A percentile compares a stretch with the other conserved stretches of the same genome.
Conservation (phyloP, 2,888 invertebrate genomes). For the Ethmia dodecea region DNA sequence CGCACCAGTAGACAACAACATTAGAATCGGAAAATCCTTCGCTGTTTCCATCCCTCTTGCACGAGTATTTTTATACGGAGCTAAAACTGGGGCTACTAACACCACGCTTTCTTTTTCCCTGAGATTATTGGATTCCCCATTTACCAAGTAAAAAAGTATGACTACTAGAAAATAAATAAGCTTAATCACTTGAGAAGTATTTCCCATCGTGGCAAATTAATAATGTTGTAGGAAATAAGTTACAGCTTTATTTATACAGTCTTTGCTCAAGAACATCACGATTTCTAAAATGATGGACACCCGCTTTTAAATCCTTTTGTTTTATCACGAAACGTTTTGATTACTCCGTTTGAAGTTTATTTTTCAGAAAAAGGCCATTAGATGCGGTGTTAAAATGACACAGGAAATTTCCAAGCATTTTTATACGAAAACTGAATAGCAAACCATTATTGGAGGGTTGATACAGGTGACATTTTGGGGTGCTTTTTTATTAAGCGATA, state of each 20-base stretch:
- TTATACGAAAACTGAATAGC: too few relatives aligned
- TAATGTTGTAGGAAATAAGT: constrained; percentile 37
- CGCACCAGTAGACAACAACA: constrained; percentile 38
- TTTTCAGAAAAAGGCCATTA: too few relatives aligned
- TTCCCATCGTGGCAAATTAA: constrained; percentile 39
- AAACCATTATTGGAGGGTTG: too few relatives aligned
- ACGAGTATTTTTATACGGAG: constrained; percentile 35
- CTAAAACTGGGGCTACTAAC: constrained; percentile 45
- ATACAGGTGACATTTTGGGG: too few relatives aligned
- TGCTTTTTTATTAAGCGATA: too few relatives aligned
- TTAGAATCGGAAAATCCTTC: constrained; percentile 56
- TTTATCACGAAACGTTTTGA: too few relatives aligned
- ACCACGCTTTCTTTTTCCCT: constrained; percentile 27
- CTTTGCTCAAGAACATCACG: constrained; percentile 51
- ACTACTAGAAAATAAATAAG: too few relatives aligned
- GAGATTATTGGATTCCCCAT: constrained; percentile 14
- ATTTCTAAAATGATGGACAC: constrained; percentile 31
- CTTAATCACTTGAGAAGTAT: constrained; percentile 19
- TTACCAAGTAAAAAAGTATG: constrained; percentile 5
- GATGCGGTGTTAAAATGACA: too few relatives aligned
- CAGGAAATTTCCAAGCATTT: too few relatives aligned
- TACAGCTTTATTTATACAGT: constrained; percentile 54
- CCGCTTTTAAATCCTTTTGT: constrained; percentile 18
- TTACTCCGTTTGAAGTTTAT: too few relatives aligned
- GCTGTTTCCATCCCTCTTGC: constrained; percentile 43